phyloP scores from a whole-genome alignment of 2,888 invertebrate species.

The Tiliacea citrago region DNA sequence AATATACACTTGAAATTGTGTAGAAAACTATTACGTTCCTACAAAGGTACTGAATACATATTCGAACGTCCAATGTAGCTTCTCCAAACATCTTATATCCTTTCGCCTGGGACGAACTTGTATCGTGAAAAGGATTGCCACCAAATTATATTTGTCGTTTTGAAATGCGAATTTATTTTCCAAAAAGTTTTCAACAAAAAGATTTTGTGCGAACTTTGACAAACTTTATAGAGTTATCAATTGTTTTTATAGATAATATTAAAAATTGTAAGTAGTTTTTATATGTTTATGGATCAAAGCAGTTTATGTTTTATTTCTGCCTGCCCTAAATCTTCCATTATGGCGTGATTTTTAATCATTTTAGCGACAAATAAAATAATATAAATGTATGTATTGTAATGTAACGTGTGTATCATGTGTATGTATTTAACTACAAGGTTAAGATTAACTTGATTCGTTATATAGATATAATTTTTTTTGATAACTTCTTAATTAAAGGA shows the following conservation, averaged over 20 bases:
- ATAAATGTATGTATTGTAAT: no score
- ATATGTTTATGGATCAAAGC: not conserved
- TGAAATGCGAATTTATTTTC: constrained; percentile 30
- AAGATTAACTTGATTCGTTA: no score
- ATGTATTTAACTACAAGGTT: no score
- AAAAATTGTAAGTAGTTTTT: not conserved
- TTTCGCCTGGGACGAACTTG: constrained; percentile 3
- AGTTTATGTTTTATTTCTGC: not conserved
- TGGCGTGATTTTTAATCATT: not conserved
- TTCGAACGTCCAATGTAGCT: constrained; percentile 18
- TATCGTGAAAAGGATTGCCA: constrained; percentile 31
- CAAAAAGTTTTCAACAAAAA: not conserved
- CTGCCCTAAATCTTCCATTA: no score
- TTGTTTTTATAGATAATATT: not conserved
- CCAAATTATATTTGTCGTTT: constrained; percentile 52
- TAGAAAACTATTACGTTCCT: constrained; percentile 36
- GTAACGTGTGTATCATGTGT: no score
- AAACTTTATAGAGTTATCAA: not conserved
- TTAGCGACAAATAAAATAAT: no score
- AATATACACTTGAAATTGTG: constrained; percentile 32
- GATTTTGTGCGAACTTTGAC: not conserved
- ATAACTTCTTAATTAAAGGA: not conserved
- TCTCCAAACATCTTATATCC: constrained; percentile 32
- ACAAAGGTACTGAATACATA: constrained; percentile 28
- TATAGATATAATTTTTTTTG: not conserved